phyloP scores from a whole-genome alignment of 2,888 invertebrate species.

The Spilarctia lutea region DNA sequence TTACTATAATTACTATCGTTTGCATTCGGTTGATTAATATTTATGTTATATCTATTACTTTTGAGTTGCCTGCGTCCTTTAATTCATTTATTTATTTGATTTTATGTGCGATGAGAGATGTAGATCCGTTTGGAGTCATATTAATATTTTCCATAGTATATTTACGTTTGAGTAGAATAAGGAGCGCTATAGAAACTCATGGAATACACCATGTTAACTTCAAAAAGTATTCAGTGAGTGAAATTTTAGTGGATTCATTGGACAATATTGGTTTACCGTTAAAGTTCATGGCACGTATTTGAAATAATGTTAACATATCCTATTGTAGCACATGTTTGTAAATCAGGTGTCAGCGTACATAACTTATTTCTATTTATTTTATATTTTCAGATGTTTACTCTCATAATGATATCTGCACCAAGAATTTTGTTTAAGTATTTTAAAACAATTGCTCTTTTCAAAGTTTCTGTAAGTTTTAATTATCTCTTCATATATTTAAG shows the following conservation, averaged over 20 bases:
- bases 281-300: background rate
- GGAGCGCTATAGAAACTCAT: background rate
- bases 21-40: background rate
- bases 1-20: background rate
- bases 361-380: too few species aligned
- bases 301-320: background rate
- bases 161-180: slow-evolving; percentile 5
- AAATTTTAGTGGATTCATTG: too few species aligned
- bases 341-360: too few species aligned
- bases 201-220: background rate
- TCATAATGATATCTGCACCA: too few species aligned
- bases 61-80: background rate
- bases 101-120: background rate
- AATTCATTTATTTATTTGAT: background rate
- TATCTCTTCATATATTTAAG: too few species aligned
- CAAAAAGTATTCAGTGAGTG: background rate
- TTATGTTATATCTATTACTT: too few species aligned
- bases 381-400: too few species aligned
- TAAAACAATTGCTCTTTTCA: too few species aligned
- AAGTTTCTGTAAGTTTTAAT: too few species aligned
- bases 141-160: background rate
- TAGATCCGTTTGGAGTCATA: background rate
- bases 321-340: too few species aligned
- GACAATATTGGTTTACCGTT: background rate
- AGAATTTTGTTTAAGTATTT: too few species aligned